Percentiles rank a stretch among this genome's conserved stretches.
Evolutionary conservation across 2,113 vertebrate species (phyloP).

Genomic region (Burhinus oedicnemus): DNA sequence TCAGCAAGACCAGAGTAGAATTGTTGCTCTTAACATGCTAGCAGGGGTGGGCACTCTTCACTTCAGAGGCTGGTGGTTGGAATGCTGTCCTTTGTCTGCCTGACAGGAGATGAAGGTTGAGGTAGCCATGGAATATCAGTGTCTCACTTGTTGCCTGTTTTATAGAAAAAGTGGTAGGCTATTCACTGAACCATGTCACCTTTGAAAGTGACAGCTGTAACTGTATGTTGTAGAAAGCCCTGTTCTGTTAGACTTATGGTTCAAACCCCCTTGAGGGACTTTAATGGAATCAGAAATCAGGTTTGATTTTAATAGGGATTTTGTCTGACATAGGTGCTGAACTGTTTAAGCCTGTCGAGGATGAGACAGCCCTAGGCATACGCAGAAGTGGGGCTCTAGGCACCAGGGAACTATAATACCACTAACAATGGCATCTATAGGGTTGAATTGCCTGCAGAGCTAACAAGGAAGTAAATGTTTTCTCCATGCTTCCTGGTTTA

Average conservation of each 20-base stretch:
- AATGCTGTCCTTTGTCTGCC: not conserved
- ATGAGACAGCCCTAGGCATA: not conserved
- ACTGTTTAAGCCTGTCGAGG: not conserved
- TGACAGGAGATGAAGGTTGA: not conserved
- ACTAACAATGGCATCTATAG: not conserved
- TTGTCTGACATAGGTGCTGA: not conserved
- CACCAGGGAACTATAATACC: not conserved
- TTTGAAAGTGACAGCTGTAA: not conserved
- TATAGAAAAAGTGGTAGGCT: not conserved
- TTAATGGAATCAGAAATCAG: not conserved
- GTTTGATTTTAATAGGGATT: not conserved
- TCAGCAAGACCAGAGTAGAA: not conserved
- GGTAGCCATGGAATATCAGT: not conserved
- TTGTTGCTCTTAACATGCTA: not conserved
- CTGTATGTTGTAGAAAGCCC: not conserved
- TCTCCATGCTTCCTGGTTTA: not conserved
- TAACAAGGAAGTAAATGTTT: not conserved
- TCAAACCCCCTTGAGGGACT: not conserved
- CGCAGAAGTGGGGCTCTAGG: not conserved
- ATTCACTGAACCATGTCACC: not conserved
- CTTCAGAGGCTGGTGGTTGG: not conserved
- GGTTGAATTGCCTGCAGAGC: not conserved
- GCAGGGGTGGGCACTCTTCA: not conserved
- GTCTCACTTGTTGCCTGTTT: not conserved
- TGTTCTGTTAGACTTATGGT: not conserved